A percentile compares a stretch with the other conserved stretches of the same genome.
Evolutionary conservation across 2,888 invertebrate genomes (phyloP).

Genomic region (Drosophila sordidapex): DNA sequence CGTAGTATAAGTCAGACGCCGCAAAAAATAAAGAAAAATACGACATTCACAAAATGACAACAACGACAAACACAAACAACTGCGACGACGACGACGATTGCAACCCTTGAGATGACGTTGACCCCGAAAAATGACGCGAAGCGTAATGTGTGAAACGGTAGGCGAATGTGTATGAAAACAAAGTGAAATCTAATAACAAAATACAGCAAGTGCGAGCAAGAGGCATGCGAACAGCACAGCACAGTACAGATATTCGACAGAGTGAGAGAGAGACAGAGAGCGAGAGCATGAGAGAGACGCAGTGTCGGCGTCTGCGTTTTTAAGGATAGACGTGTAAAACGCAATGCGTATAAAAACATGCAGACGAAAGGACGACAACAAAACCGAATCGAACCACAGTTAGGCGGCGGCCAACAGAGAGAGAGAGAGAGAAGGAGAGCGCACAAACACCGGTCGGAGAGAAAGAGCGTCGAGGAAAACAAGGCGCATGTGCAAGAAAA

Average conservation of each 20-base stretch:
- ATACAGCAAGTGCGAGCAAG: constrained; percentile 59
- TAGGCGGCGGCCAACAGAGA: constrained; percentile 53
- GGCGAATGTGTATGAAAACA: constrained; percentile 77
- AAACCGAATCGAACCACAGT: constrained; percentile 45
- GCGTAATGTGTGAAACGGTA: constrained; percentile 74
- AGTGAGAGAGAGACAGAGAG: constrained; percentile 3
- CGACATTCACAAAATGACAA: constrained; percentile 50
- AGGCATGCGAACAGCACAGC: constrained; percentile 17
- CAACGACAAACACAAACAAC: constrained; percentile 61
- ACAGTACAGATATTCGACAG: constrained; percentile 17
- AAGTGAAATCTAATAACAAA: constrained; percentile 76
- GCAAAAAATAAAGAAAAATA: constrained; percentile 33
- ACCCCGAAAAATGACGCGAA: constrained; percentile 81
- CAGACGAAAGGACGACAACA: constrained; percentile 69
- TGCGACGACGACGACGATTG: constrained; percentile 46
- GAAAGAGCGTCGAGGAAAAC: constrained; percentile 15
- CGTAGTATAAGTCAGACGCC: constrained; percentile 36
- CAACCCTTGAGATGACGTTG: constrained; percentile 83
- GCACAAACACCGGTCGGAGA: constrained; percentile 22
- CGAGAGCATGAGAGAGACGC: constrained; percentile 13
- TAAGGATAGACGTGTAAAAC: constrained; percentile 75
- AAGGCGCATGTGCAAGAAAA: constrained; percentile 52
- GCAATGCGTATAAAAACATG: constrained; percentile 78
- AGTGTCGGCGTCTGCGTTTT: constrained; percentile 55
- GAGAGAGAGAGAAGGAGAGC: constrained; percentile 1